Evolutionary conservation across 2,888 invertebrate species (phyloP).

Genomic region (Pterostichus niger): DNA sequence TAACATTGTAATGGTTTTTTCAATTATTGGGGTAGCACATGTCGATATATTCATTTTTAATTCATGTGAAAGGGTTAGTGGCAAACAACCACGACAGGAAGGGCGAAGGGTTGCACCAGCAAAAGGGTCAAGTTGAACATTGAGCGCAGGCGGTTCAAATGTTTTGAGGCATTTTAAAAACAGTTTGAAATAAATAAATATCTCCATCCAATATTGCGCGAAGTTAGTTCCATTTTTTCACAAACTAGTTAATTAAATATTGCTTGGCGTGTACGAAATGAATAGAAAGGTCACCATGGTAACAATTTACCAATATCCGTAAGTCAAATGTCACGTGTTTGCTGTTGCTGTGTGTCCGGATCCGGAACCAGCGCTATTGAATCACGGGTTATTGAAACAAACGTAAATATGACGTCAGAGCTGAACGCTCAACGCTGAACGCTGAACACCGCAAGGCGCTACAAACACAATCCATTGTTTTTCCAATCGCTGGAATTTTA

Average conservation of each 20-base stretch:
- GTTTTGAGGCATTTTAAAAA: too few species aligned
- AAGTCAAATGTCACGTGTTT: constrained; percentile 45
- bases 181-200: constrained; percentile 21
- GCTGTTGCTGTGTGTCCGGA: not conserved
- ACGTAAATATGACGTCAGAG: constrained; percentile 6
- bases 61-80: not conserved
- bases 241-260: constrained; percentile 44
- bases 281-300: not conserved
- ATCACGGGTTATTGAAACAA: constrained; percentile 14
- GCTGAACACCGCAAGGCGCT: not conserved
- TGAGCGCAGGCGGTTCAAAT: too few species aligned
- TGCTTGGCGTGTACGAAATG: not conserved
- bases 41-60: constrained; percentile 32
- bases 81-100: too few species aligned
- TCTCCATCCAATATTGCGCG: not conserved
- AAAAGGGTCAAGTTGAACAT: constrained; percentile 21
- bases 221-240: not conserved
- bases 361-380: constrained; percentile 16
- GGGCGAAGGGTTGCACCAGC: not conserved
- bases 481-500: constrained; percentile 21
- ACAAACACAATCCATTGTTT: not conserved
- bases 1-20: constrained; percentile 34
- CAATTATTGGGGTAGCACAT: constrained; percentile 34
- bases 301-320: constrained; percentile 46
- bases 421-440: not conserved